Conservation (phyloP, 1,140 invertebrate species). For the Ips nitidus region DNA sequence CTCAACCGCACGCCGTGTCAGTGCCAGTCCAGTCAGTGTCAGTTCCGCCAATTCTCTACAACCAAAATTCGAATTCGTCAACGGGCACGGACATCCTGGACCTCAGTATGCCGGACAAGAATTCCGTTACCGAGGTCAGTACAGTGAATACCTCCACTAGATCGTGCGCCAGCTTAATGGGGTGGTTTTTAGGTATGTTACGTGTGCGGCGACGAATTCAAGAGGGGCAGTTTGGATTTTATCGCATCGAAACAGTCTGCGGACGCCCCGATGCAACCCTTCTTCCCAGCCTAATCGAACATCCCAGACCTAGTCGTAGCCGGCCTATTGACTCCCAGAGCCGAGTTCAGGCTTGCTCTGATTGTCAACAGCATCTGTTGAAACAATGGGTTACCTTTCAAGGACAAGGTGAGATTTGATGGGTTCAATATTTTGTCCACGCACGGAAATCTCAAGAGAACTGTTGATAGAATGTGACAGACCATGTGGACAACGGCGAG, state of each 20-base stretch:
- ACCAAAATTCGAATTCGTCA: constrained; percentile 51
- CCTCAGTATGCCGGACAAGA: constrained; percentile 88
- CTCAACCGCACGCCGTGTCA: constrained; percentile 38
- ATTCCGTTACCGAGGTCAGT: constrained; percentile 75
- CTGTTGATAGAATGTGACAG: not conserved
- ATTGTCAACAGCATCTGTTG: constrained; percentile 78
- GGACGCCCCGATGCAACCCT: constrained; percentile 61
- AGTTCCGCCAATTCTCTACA: constrained; percentile 47
- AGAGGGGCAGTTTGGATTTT: constrained; percentile 71
- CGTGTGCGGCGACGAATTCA: constrained; percentile 85
- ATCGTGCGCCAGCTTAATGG: too few species aligned
- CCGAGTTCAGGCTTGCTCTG: constrained; percentile 74
- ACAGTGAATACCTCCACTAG: not conserved
- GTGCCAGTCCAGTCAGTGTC: constrained; percentile 37
- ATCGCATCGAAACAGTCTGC: constrained; percentile 62
- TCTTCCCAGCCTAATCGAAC: constrained; percentile 82
- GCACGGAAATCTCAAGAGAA: constrained; percentile 18
- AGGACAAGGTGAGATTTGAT: constrained; percentile 38
- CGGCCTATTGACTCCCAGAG: constrained; percentile 81
- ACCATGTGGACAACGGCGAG: too few species aligned
- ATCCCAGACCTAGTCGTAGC: constrained; percentile 78
- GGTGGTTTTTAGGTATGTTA: constrained; percentile 62
- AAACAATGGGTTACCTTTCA: constrained; percentile 78
- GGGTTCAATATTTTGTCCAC: not conserved
- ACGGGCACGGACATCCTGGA: constrained; percentile 73